A percentile compares a stretch with the other conserved stretches of the same genome.
Evolutionary conservation across 2,797 vertebrate genomes (phyloP).

Genomic region (Falco cherrug): DNA sequence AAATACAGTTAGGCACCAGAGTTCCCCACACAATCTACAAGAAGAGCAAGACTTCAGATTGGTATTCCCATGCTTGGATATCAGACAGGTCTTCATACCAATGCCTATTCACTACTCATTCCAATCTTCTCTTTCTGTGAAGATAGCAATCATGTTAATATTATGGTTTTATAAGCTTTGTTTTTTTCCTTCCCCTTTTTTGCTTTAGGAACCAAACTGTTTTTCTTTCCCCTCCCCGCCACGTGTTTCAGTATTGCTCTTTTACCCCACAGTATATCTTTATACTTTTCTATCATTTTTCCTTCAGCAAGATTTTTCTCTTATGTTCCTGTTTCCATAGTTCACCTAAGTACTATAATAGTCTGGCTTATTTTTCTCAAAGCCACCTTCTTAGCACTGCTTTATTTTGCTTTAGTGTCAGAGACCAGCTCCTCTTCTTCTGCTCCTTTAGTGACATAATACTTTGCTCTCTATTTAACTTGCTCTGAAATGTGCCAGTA

Average conservation of each 20-base stretch:
- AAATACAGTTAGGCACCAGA: not conserved
- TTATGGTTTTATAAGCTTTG: not conserved
- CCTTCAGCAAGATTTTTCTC: not conserved
- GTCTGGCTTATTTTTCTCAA: not conserved
- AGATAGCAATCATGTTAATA: not conserved
- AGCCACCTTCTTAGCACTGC: not conserved
- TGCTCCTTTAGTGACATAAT: not conserved
- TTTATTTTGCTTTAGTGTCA: not conserved
- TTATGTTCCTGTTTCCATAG: not conserved
- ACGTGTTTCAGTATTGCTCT: not conserved
- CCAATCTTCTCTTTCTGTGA: not conserved
- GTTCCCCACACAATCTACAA: not conserved
- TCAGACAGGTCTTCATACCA: not conserved
- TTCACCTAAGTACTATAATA: not conserved
- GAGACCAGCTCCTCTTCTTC: not conserved
- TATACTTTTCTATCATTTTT: not conserved
- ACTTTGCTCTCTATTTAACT: not conserved
- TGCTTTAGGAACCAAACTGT: not conserved
- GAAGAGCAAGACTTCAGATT: not conserved
- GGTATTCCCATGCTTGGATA: not conserved
- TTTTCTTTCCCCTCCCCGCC: not conserved
- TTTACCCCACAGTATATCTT: not conserved
- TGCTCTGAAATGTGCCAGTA: not conserved
- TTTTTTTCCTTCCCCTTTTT: accelerated
- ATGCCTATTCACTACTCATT: not conserved